Percentiles rank a stretch among this genome's conserved stretches.
Conservation (phyloP, 2,113 vertebrate genomes). For the Dicentrarchus labrax region DNA sequence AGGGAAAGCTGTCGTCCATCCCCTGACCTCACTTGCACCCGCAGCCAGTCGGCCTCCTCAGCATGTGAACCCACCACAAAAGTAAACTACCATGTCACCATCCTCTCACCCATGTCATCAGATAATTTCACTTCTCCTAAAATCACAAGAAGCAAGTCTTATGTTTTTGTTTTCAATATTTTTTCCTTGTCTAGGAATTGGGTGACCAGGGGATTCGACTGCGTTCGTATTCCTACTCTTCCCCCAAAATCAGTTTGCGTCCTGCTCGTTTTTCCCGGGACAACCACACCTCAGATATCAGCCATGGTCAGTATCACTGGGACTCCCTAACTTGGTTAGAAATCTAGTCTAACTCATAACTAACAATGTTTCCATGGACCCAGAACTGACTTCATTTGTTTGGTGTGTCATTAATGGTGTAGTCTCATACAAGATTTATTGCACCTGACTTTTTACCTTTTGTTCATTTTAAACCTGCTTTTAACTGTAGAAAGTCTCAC, state of each 20-base stretch:
- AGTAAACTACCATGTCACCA: conserved; percentile 77
- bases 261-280: conserved; percentile 81
- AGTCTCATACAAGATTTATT: background rate
- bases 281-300: conserved; percentile 69
- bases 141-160: background rate
- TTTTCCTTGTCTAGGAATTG: conserved; percentile 80
- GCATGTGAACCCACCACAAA: conserved; percentile 79
- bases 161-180: background rate
- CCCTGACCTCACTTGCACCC: conserved; percentile 78
- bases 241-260: conserved; percentile 88
- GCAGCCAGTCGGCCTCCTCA: conserved; percentile 82
- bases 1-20: conserved; percentile 71
- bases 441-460: background rate
- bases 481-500: too few species aligned
- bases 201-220: conserved; percentile 86
- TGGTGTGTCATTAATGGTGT: conserved; percentile 26
- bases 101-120: too few species aligned
- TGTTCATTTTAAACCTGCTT: background rate
- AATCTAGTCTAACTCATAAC: conserved; percentile 12
- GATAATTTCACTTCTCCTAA: background rate
- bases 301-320: conserved; percentile 86
- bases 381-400: conserved; percentile 24
- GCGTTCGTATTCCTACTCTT: conserved; percentile 96
- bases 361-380: conserved; percentile 21
- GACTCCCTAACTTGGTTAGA: background rate